Evolutionary conservation across 2,797 vertebrate species (phyloP), one percentile per base, ranked within the genome.

Genomic region (Chaunax sp.): DNA sequence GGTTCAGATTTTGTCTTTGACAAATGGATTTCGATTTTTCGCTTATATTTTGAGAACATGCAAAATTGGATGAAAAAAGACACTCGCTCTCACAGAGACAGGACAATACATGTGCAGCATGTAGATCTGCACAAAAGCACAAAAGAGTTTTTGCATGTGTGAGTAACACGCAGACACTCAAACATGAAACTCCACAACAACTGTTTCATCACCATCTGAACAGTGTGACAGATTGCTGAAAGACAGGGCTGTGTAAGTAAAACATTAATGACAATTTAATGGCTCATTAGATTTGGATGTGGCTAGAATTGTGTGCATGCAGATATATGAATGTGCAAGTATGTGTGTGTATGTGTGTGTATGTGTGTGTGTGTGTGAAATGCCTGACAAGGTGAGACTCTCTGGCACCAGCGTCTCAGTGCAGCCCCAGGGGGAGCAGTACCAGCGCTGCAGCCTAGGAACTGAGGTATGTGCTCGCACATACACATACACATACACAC

Each of bases 351-450:
- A 25, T 64, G 61, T 51, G 51, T 57, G 81, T 41, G 28, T 57
- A 43, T 35, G 20, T 84, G 80, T 64, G 60, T 59, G 72, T 84
- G 78, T 70, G 60, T 86, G 83, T 89, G 75, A 91, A 92, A 40
- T 40, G 14, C 91, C 90, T 92, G 91, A 78, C 83, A 85, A 91
- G 89, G 90, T 92, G 91, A 93, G 92, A 93, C 92, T 87, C 77
- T 90, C 89, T 92, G 92, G 91, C 92, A 92, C 92, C 91, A 92
- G 87, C 53, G 78, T 88, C 69, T 83, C 80, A 80, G 78, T 78
- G 84, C 72, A 79, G 90, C 91, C 90, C 84, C 28, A 53, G 69
- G 89, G 86, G 87, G 73, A 77, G 78, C 64, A 19, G 65, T 77
- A 83, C 33, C 86, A 81, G 83, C 74, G 76, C 84, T 78, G 77